Base-by-base conservation (phyloP, 2,888 invertebrate genomes). In the Cremastinae sp. region DNA sequence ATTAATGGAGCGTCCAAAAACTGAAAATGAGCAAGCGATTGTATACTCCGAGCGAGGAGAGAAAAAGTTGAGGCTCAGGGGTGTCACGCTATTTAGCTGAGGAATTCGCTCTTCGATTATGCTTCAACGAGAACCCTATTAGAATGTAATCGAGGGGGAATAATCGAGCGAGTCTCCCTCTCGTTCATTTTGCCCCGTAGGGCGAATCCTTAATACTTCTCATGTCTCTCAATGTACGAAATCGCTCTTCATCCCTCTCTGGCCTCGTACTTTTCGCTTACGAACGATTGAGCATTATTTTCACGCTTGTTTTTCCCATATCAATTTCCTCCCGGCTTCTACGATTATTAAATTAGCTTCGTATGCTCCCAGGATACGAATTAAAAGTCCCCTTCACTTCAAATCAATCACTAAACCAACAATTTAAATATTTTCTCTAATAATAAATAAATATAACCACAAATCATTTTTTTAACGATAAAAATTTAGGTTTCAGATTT, bases 21-120 rank as follows among this genome's bases (percentile, higher is more conserved):
- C 2, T 9, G 12, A 41, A n/a, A n/a, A 7, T 36, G 4, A 36
- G 4, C 4, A 7, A 7, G 36, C 9, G 4, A 7, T 9, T 36
- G 4, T 41, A n/a, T 41, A 2, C 10, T 41, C 8, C 2, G 2
- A 9, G 8, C 41, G 41, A 9, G n/a, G 12, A 9, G 10, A 41
- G 41, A 41, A 9, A 41, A 41, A 41, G 41, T 41, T 1, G 8
- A 12, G 8, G 10, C 38, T 53, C 10, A 64, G 47, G 79, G 81
- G 84, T 81, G 87, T 86, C 83, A 87, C 84, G 87, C 80, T 87
- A 85, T 86, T 87, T 87, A 87, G 84, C 84, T 85, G 80, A 79
- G 81, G 82, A 86, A 85, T 82, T 81, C 79, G 78, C 70, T 83
- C 66, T 58, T 68, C 70, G 75, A 45, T 78, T 65, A 47, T 64